Conservation (phyloP, 2,888 invertebrate genomes). For the Minunthozetes semirufus region DNA sequence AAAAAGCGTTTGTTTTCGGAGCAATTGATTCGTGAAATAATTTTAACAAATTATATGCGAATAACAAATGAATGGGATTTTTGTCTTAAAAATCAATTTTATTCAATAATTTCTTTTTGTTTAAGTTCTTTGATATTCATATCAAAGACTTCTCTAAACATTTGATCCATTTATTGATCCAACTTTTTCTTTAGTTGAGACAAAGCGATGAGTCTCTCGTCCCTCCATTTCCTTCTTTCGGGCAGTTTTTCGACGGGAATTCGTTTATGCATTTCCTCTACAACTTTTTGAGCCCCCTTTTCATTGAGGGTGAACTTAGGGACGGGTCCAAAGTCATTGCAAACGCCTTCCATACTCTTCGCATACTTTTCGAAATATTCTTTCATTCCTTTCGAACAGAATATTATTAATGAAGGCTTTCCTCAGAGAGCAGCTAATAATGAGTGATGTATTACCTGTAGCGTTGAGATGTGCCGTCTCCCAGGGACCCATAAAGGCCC, state of each 20-base stretch:
- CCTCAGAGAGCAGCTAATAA: background rate
- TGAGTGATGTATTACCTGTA: constrained; percentile 57
- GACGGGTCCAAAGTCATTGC: constrained; percentile 65
- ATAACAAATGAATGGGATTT: too few relatives aligned
- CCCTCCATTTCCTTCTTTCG: constrained; percentile 72
- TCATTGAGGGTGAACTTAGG: constrained; percentile 62
- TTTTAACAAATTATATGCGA: too few relatives aligned
- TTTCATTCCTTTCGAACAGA: constrained; percentile 51
- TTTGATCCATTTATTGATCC: background rate
- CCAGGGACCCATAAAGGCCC: constrained; percentile 87
- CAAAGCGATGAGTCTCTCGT: constrained; percentile 70
- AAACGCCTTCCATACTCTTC: constrained; percentile 58
- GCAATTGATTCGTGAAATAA: too few relatives aligned
- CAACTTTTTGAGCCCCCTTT: constrained; percentile 59
- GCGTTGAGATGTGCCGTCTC: constrained; percentile 93
- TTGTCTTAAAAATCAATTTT: too few relatives aligned
- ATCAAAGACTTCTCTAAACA: background rate
- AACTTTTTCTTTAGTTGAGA: constrained; percentile 68
- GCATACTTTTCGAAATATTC: constrained; percentile 60
- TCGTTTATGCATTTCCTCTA: constrained; percentile 64
- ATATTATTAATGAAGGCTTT: background rate
- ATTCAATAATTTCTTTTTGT: too few relatives aligned
- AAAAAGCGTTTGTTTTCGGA: too few relatives aligned
- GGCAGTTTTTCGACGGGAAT: constrained; percentile 67
- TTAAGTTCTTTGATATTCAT: background rate